Base-by-base conservation (phyloP, 2,888 invertebrate genomes). In the Melieria omissa region DNA sequence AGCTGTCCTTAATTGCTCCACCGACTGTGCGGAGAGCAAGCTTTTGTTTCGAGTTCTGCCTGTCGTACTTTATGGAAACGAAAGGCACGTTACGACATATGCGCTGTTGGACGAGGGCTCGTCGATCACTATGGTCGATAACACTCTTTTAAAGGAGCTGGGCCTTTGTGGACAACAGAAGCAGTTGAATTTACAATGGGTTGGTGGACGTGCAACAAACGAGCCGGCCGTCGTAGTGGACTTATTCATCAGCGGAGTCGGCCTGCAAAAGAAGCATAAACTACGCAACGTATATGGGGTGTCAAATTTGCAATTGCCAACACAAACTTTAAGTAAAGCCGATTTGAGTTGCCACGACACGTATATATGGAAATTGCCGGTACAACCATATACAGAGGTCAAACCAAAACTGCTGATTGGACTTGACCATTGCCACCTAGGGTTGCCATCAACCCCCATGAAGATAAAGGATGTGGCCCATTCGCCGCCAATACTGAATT, bases 31-130 rank as follows among this genome's bases (percentile, higher is more conserved):
- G 5, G 41, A 62, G 12, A 54, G 16, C 41, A 62, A 54, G n/a
- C 45, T 64, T 29, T n/a, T 68, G 12, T 71, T 63, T 61, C 42
- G 68, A 7, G 60, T 74, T n/a, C 4, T 72, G 10, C 70, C 72
- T 3, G 61, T 62, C 9, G n/a, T 9, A 4, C 9, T 62, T 8
- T 47, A 62, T 12, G 62, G 16, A 9, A 62, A 47, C 4, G 16
- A 62, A 7, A 62, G 47, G 16, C 14, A 46, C 44, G 45, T 61
- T 44, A 14, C 44, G 6, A 61, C 45, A 5, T 61, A 46, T 4
- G 45, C 61, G 14, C n/a, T 61, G 4, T 29, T 62, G n/a, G 47
- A 62, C n/a, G 62, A 62, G 47, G 62, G 62, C 8, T 62, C 62
- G 6, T 62, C 62, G 8, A 45, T 61, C n/a, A 55, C 55, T 12